A percentile compares a stretch with the other conserved stretches of the same genome.
Conservation (phyloP, 2,113 vertebrate species). For the Podarcis muralis region DNA sequence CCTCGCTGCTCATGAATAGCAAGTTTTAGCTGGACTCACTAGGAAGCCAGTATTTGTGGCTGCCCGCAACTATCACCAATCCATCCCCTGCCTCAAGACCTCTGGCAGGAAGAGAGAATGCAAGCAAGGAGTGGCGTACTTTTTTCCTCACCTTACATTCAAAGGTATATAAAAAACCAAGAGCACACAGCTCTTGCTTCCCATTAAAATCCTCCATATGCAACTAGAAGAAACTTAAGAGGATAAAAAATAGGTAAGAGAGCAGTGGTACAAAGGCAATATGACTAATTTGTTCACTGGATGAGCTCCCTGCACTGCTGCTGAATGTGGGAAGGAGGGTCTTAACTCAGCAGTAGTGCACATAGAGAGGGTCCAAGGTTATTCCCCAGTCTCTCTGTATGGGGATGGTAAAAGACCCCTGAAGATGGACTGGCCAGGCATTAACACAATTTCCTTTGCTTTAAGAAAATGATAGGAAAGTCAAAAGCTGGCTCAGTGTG, state of each 20-base stretch:
- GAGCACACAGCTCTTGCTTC: not conserved
- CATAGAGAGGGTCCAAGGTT: no score
- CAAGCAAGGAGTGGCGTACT: fast-evolving
- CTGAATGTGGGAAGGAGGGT: not conserved
- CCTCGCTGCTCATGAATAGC: not conserved
- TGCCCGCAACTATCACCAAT: not conserved
- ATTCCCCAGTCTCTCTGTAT: no score
- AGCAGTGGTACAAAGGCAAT: not conserved
- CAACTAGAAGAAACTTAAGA: not conserved
- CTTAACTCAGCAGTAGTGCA: not conserved
- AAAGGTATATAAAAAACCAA: not conserved
- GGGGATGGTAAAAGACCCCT: no score
- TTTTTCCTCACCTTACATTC: not conserved
- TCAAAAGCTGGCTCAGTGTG: not conserved
- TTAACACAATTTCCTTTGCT: no score
- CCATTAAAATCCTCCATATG: not conserved
- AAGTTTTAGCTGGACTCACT: not conserved
- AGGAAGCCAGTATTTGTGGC: not conserved
- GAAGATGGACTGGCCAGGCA: no score
- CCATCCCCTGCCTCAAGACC: not conserved
- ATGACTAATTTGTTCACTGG: not conserved
- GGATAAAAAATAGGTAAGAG: not conserved
- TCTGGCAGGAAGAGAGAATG: not conserved
- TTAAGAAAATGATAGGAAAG: not conserved
- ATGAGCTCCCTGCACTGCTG: not conserved